Conservation (phyloP, 2,888 invertebrate genomes). For the Hydrotaea cyrtoneurina region DNA sequence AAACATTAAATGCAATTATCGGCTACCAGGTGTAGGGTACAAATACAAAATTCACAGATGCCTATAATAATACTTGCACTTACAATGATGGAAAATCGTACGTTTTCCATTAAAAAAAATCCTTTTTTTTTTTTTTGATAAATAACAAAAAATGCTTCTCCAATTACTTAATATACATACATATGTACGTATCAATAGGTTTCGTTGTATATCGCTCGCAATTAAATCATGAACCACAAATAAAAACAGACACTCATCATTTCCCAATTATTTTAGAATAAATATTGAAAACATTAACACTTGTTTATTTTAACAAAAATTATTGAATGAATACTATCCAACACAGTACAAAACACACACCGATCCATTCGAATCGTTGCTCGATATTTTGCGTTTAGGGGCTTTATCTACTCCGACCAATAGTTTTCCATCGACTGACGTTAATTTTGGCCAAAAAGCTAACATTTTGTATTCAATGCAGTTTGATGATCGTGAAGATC, state of each 20-base stretch:
- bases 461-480: conserved; percentile 41
- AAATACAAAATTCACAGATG: background rate
- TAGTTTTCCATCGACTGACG: conserved; percentile 64
- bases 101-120: conserved; percentile 77
- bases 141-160: background rate
- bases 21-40: background rate
- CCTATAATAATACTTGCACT: conserved; percentile 68
- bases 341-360: background rate
- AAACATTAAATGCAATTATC: no score
- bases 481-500: conserved; percentile 50
- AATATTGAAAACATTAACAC: conserved; percentile 48
- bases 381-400: background rate
- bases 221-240: conserved; percentile 66
- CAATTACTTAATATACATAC: conserved; percentile 20
- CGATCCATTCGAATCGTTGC: background rate
- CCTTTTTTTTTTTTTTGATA: background rate
- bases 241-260: conserved; percentile 56
- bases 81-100: conserved; percentile 81
- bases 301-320: conserved; percentile 55
- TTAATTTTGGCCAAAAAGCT: conserved; percentile 49
- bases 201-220: conserved; percentile 35
- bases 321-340: conserved; percentile 44
- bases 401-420: conserved; percentile 50
- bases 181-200: background rate
- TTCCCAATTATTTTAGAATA: conserved; percentile 47